These are phyloP conservation scores for Chamaetylas fuelleborni DNA, from an alignment of 2,113 vertebrate genomes.

Conservation along the genomic window DNA sequence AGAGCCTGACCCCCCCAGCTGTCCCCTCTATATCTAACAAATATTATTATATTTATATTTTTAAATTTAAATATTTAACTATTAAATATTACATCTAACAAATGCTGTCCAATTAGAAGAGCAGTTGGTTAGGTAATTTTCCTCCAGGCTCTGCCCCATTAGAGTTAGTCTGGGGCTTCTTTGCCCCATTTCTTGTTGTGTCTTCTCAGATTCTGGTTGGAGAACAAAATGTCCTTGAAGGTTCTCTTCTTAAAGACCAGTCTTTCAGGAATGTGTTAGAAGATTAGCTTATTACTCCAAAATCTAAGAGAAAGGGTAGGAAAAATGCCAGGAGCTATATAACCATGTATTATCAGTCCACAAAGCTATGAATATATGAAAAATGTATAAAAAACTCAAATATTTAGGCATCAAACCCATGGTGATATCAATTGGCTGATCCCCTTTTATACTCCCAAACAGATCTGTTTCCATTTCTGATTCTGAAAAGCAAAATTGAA, in stretches of 20 bases:
- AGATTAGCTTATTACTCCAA: not conserved
- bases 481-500: not conserved
- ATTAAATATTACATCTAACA: not conserved
- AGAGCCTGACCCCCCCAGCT: not conserved
- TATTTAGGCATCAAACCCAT: not conserved
- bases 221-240: not conserved
- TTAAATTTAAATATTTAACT: too few species aligned
- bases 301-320: not conserved
- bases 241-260: not conserved
- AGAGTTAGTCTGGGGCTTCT: not conserved
- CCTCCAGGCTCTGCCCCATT: rapidly evolving
- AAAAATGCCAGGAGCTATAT: not conserved
- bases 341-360: not conserved
- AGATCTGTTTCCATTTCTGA: not conserved
- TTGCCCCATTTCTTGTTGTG: not conserved
- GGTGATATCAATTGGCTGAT: not conserved
- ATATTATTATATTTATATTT: not conserved
- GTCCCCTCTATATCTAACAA: not conserved
- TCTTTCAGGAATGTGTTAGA: not conserved
- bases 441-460: not conserved
- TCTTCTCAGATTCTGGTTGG: not conserved
- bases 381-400: not conserved
- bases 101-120: not conserved
- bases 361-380: not conserved
- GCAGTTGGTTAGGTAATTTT: not conserved